phyloP scores from a whole-genome alignment of 92 coral and sea anemone species.

The Galaxea fascicularis region DNA sequence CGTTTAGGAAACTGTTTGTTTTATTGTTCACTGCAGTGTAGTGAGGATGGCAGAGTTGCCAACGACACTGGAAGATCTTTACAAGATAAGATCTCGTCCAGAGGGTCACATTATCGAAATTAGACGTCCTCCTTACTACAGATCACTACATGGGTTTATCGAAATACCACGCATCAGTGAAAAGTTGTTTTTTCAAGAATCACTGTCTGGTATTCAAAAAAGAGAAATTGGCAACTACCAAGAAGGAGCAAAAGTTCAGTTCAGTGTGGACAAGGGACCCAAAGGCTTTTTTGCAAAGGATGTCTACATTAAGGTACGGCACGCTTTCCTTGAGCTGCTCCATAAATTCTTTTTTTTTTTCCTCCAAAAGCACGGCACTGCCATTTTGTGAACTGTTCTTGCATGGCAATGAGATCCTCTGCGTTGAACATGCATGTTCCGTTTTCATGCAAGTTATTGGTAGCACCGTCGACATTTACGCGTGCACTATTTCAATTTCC shows the following conservation, averaged over 20 bases:
- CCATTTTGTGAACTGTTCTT: background rate
- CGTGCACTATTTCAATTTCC: too few relatives aligned
- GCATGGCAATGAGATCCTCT: too few relatives aligned
- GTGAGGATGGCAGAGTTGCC: background rate
- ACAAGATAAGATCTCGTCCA: conserved; percentile 42
- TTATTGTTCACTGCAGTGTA: background rate
- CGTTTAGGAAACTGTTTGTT: background rate
- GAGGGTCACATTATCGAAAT: conserved; percentile 53
- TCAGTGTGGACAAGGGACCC: conserved; percentile 32
- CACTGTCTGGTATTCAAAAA: conserved; percentile 29
- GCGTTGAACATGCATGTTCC: too few relatives aligned
- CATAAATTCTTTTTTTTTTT: too few relatives aligned
- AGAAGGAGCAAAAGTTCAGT: conserved; percentile 54
- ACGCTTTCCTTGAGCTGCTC: background rate
- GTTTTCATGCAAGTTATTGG: too few relatives aligned
- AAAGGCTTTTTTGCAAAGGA: conserved; percentile 43
- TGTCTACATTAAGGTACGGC: conserved; percentile 58
- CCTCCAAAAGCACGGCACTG: background rate
- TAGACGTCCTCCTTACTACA: background rate
- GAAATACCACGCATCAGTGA: background rate
- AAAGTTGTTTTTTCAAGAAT: conserved; percentile 42
- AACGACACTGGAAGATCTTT: conserved; percentile 19
- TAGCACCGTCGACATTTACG: too few relatives aligned
- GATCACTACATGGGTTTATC: conserved; percentile 39
- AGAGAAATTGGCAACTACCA: conserved; percentile 15